Base-by-base conservation (phyloP, 2,113 vertebrate genomes). In the Chelonoidis abingdonii region DNA sequence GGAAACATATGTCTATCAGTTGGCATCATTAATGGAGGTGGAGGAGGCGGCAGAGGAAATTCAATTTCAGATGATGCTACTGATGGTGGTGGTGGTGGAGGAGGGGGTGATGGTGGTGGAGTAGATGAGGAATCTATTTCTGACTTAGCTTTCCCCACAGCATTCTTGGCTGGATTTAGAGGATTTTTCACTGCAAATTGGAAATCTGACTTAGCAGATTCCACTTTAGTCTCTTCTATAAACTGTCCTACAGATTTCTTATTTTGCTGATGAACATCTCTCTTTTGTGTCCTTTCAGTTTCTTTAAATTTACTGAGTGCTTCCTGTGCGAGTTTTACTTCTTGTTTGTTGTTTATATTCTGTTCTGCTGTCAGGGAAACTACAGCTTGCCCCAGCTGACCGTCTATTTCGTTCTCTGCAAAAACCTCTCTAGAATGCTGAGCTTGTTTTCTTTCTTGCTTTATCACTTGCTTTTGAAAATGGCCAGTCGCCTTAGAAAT, bases 11-110 rank as follows among this genome's bases (percentile, higher is more conserved):
- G 93, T 89, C 95, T 90, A 79, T 97, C 97, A 89, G 97, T 96
- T 86, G 98, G 97, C n/a, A 96, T 92, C 89, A 98, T 88, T 38
- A 98, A 97, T 96, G 98, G 98, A 95, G 99, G 99, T 81, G 99
- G 98, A 81, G 99, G 98, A 85, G 99, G 99, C 84, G 99, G 99
- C 80, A 99, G 98, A 88, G 98, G 98, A 81, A 99, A 97, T 85
- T 99, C 98, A 72, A 97, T 92, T 91, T 98, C 98, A 76, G 97
- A 96, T 41, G 95, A 89, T 78, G 85, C 80, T 65, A 95, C 93
- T 76, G 97, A 96, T 80, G 94, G 80, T 35, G 96, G 97, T 11
- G 93, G 86, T 78, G 98, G 98, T 6, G 99, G 96, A 62, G 84
- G 76, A 6, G 99, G 97, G 53, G 84, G 65, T 59, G 89, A 54